phyloP scores from a whole-genome alignment of 2,888 invertebrate genomes.

The Thymelicus lineola region DNA sequence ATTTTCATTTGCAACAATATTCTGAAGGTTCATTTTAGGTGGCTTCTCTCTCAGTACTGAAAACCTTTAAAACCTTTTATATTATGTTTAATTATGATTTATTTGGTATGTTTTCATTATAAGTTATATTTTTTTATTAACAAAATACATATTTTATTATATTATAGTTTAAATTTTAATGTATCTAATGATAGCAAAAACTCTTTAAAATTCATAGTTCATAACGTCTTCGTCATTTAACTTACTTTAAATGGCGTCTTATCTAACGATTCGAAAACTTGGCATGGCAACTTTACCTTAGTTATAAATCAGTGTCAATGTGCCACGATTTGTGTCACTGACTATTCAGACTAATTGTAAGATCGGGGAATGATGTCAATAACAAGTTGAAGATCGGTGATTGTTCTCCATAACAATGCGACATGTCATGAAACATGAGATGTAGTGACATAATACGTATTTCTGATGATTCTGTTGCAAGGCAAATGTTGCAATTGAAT shows the following conservation, averaged over 20 bases:
- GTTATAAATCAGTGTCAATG: constrained; percentile 24
- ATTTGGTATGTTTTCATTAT: too few relatives aligned
- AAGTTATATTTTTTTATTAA: too few relatives aligned
- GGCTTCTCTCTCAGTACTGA: too few relatives aligned
- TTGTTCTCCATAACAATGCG: constrained; percentile 32
- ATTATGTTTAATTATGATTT: too few relatives aligned
- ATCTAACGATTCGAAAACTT: not conserved
- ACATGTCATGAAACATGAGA: constrained; percentile 30
- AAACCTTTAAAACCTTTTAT: too few relatives aligned
- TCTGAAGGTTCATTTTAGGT: too few relatives aligned
- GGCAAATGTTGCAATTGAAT: not conserved
- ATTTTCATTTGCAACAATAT: not conserved
- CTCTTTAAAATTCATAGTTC: too few relatives aligned
- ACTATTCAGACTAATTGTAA: constrained; percentile 29
- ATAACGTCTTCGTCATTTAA: not conserved
- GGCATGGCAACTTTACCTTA: constrained; percentile 26
- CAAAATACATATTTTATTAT: too few relatives aligned
- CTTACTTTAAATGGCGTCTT: not conserved
- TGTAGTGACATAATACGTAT: constrained; percentile 22
- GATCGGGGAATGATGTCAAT: constrained; percentile 38
- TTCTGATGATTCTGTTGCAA: constrained; percentile 26
- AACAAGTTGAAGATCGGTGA: constrained; percentile 37
- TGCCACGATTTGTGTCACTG: constrained; percentile 35
- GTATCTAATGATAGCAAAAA: too few relatives aligned
- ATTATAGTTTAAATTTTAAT: too few relatives aligned